Conservation (phyloP, 2,113 vertebrate genomes). For the Tauraco erythrolophus region DNA sequence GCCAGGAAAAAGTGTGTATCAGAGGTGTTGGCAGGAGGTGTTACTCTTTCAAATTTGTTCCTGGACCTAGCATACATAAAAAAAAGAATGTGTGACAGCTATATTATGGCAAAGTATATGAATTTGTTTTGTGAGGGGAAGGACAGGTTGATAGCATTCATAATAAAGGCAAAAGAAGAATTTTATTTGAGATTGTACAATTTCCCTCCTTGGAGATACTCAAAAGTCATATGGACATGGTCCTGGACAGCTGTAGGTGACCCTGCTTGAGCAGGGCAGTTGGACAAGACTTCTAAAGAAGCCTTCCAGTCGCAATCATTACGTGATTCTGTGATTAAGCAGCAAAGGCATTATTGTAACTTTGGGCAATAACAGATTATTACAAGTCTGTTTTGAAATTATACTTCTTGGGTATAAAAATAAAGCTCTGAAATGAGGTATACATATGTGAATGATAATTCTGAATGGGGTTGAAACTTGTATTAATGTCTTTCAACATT, state of each 20-base stretch:
- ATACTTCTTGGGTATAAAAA: background rate
- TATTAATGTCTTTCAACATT: background rate
- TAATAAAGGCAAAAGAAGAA: background rate
- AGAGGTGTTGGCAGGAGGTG: background rate
- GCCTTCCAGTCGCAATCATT: background rate
- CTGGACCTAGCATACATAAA: background rate
- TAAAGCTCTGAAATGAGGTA: background rate
- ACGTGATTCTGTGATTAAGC: background rate
- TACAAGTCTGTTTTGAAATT: background rate
- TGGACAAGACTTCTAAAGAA: background rate
- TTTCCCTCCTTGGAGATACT: background rate
- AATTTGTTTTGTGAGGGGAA: background rate
- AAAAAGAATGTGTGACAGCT: background rate
- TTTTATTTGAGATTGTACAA: background rate
- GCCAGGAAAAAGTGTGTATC: background rate
- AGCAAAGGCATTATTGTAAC: background rate
- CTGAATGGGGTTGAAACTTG: background rate
- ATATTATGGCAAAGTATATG: background rate
- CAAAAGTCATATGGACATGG: background rate
- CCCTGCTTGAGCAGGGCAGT: background rate
- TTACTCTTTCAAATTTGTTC: constrained; percentile 11
- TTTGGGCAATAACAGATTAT: background rate
- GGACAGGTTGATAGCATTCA: background rate
- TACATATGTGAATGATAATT: background rate
- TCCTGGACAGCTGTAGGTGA: background rate